Evolutionary conservation across 2,888 invertebrate genomes (phyloP).

Genomic region (Unio pictorum): DNA sequence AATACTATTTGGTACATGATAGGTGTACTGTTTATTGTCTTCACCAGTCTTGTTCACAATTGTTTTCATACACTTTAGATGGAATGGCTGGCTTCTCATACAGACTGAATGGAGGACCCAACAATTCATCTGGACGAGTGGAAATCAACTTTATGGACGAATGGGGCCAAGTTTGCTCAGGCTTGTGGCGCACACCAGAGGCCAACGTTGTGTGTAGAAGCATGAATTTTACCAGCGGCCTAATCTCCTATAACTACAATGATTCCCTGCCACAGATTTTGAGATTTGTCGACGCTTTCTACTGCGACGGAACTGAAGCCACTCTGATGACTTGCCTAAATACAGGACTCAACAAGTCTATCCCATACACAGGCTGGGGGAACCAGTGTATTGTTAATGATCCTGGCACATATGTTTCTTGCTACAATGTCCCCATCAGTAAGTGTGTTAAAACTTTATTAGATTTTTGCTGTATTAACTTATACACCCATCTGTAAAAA

Average conservation of each 20-base stretch:
- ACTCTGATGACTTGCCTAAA: conserved; percentile 57
- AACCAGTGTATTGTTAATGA: conserved; percentile 44
- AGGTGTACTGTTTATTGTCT: neutral
- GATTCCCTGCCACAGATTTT: conserved; percentile 18
- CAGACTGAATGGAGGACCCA: conserved; percentile 38
- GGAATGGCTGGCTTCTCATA: conserved; percentile 40
- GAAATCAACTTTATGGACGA: conserved; percentile 59
- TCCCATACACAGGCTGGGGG: conserved; percentile 15
- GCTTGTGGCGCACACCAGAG: conserved; percentile 56
- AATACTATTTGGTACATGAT: no score
- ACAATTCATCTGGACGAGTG: conserved; percentile 47
- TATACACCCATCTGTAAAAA: no score
- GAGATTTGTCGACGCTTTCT: conserved; percentile 49
- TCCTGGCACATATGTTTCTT: conserved; percentile 56
- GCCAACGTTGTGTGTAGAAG: conserved; percentile 56
- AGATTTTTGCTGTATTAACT: no score
- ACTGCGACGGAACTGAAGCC: conserved; percentile 55
- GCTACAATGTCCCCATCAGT: conserved; percentile 55
- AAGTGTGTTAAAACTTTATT: conserved; percentile 14
- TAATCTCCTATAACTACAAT: conserved; percentile 38
- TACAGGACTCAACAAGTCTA: conserved; percentile 56
- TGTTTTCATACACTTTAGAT: no score
- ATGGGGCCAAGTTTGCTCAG: conserved; percentile 59
- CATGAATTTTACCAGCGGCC: conserved; percentile 54
- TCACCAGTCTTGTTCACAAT: neutral